phyloP scores from a whole-genome alignment of 2,113 vertebrate species.

The Sinocyclocheilus anophthalmus region DNA sequence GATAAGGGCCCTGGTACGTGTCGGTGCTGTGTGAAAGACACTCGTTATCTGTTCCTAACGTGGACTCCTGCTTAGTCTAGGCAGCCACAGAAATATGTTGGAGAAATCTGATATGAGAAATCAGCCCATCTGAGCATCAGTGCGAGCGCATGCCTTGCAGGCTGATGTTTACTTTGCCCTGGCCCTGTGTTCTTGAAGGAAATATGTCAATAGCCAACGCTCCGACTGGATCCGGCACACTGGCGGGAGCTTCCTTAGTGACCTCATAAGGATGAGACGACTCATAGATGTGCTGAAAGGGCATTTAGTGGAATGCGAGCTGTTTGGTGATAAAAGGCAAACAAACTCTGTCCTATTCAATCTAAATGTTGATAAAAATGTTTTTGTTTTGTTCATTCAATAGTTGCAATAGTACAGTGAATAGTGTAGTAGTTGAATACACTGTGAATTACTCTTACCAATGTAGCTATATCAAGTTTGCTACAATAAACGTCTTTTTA shows the following conservation, averaged over 20 bases:
- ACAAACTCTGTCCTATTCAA: background rate
- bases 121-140: conserved; percentile 77
- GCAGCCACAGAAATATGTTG: conserved; percentile 79
- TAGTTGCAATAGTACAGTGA: background rate
- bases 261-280: conserved; percentile 40
- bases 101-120: conserved; percentile 77
- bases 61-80: conserved; percentile 83
- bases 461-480: background rate
- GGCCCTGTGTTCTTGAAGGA: conserved; percentile 69
- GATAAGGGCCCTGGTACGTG: conserved; percentile 81
- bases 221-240: conserved; percentile 59
- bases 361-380: background rate
- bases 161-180: conserved; percentile 76
- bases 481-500: background rate
- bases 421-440: background rate
- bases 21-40: conserved; percentile 84
- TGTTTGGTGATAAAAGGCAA: background rate
- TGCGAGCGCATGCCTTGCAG: conserved; percentile 71
- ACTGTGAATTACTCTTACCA: background rate
- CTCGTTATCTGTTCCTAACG: conserved; percentile 81
- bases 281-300: conserved; percentile 30
- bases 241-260: conserved; percentile 35
- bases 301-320: conserved; percentile 20
- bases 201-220: conserved; percentile 76
- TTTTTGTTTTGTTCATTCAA: background rate